Percentiles rank a stretch among this genome's conserved stretches.
Conservation (phyloP, 2,888 invertebrate species). For the Villa cingulata region DNA sequence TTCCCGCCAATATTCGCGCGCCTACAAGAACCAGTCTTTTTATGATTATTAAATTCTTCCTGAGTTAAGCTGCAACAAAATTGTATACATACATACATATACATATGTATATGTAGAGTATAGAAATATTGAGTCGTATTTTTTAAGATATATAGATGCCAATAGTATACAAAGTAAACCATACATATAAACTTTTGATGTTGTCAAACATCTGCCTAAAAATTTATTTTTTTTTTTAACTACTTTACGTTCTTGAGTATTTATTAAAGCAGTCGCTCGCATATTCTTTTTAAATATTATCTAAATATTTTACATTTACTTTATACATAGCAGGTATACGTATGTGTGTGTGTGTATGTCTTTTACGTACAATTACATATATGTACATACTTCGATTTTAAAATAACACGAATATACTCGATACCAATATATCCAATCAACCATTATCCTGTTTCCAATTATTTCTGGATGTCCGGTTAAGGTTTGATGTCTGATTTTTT, state of each 20-base stretch:
- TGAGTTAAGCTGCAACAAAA: background rate
- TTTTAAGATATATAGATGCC: background rate
- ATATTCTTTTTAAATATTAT: background rate
- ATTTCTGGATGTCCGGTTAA: background rate
- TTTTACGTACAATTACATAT: too few relatives aligned
- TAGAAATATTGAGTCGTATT: constrained; percentile 1
- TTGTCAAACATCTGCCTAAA: background rate
- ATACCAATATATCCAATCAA: background rate
- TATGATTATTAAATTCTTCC: background rate
- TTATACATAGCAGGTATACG: too few relatives aligned
- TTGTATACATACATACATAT: too few relatives aligned
- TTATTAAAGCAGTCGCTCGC: background rate
- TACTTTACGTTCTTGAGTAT: background rate
- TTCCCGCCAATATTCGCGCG: constrained; percentile 7
- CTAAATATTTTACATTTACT: background rate
- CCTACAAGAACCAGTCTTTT: background rate
- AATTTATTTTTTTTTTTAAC: background rate
- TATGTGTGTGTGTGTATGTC: background rate
- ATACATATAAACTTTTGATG: too few relatives aligned
- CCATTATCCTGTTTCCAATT: background rate
- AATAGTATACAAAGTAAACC: too few relatives aligned
- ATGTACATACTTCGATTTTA: too few relatives aligned
- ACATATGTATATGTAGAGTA: too few relatives aligned
- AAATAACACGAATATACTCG: too few relatives aligned
- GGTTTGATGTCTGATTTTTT: too few relatives aligned